Conservation (phyloP, 2,888 invertebrate species). For the Thecocarcelia acutangulata region DNA sequence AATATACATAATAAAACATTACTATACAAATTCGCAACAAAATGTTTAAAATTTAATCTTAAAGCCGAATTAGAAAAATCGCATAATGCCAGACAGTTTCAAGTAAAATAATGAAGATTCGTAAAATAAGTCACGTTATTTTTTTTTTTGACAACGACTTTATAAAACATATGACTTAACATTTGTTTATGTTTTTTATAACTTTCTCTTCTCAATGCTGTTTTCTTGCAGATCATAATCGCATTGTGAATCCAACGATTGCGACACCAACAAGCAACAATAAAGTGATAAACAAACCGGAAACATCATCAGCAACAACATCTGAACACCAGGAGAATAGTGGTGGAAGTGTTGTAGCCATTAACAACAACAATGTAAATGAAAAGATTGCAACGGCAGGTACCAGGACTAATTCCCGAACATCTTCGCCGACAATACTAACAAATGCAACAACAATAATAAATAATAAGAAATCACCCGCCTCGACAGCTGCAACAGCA, state of each 20-base stretch:
- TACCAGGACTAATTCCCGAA: conserved; percentile 64
- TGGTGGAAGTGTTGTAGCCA: conserved; percentile 29
- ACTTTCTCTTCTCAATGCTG: conserved; percentile 46
- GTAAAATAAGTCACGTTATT: conserved; percentile 58
- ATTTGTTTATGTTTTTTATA: conserved; percentile 24
- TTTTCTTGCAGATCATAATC: conserved; percentile 71
- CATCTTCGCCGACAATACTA: conserved; percentile 64
- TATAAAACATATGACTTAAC: conserved; percentile 3
- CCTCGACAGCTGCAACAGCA: conserved; percentile 60
- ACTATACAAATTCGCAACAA: conserved; percentile 6
- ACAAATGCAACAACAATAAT: conserved; percentile 54
- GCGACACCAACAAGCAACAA: conserved; percentile 54
- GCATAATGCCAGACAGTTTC: conserved; percentile 35
- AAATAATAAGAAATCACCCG: conserved; percentile 67
- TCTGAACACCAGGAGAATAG: conserved; percentile 66
- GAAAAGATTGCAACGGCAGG: conserved; percentile 58
- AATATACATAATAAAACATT: not conserved
- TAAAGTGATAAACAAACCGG: conserved; percentile 64
- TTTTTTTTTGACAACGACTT: conserved; percentile 21
- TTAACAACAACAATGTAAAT: conserved; percentile 66
- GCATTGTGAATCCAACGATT: conserved; percentile 63
- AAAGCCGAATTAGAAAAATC: conserved; percentile 36
- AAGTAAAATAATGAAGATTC: conserved; percentile 23
- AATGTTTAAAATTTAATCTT: conserved; percentile 28
- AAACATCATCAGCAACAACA: conserved; percentile 60